phyloP scores from a whole-genome alignment of 2,113 vertebrate species.

The Camelus dromedarius region DNA sequence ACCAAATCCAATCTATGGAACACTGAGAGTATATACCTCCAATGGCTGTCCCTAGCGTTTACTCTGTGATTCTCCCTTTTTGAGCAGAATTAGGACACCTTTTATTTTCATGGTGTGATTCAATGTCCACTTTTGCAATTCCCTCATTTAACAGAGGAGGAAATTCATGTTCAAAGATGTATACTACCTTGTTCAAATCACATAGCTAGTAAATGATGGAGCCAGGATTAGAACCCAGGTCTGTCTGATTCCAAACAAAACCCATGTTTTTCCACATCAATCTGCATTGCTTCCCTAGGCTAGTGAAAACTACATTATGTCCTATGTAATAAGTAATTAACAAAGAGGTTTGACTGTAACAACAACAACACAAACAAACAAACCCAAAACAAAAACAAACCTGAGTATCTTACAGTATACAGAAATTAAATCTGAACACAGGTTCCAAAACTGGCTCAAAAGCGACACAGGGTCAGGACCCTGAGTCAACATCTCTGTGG shows the following conservation, averaged over 20 bases:
- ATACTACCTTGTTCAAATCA: neutral
- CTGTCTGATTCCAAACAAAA: constrained; percentile 1
- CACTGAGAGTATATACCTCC: too few relatives aligned
- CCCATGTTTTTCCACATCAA: neutral
- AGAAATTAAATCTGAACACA: neutral
- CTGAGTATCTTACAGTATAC: neutral
- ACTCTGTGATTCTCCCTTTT: neutral
- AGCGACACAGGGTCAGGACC: neutral
- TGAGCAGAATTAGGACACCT: neutral
- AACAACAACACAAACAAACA: neutral
- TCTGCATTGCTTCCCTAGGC: neutral
- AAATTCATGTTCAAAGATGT: neutral
- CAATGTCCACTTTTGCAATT: neutral
- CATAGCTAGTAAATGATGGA: neutral
- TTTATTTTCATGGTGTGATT: neutral
- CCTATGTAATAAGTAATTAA: neutral
- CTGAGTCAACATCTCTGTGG: neutral
- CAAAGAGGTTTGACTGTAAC: neutral
- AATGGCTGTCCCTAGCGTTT: neutral
- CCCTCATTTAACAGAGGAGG: neutral
- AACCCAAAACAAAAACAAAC: neutral
- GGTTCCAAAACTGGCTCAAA: neutral
- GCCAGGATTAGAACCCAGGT: neutral
- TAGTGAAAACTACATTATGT: neutral
- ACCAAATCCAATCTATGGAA: neutral